Evolutionary conservation across 2,888 invertebrate genomes (phyloP).

Genomic region (Nycteola revayana): DNA sequence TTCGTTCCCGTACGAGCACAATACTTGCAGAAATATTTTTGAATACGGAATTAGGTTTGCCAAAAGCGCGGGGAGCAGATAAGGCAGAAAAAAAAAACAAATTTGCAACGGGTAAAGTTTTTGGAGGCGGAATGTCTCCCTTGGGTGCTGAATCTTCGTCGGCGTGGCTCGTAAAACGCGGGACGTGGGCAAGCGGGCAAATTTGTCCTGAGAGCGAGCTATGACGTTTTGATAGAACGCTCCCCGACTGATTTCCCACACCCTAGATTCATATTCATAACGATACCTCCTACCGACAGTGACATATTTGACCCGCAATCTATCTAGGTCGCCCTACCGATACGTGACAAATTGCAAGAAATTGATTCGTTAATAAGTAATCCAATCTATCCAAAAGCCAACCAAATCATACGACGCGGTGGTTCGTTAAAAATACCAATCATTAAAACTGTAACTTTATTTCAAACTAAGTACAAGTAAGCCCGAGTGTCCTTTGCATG

Average conservation of each 20-base stretch:
- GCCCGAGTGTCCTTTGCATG: conserved; percentile 65
- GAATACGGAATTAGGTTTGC: conserved; percentile 82
- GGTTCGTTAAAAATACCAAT: conserved; percentile 34
- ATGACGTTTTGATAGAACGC: conserved; percentile 81
- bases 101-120: conserved; percentile 83
- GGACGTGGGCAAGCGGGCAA: conserved; percentile 81
- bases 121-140: conserved; percentile 81
- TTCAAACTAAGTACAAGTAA: conserved; percentile 36
- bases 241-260: conserved; percentile 73
- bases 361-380: conserved; percentile 43
- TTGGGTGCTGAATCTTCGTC: conserved; percentile 81
- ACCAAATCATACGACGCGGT: too few relatives aligned
- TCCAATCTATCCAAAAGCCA: conserved; percentile 25
- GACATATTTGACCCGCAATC: conserved; percentile 56
- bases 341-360: conserved; percentile 44
- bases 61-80: conserved; percentile 80
- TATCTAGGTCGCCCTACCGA: conserved; percentile 44
- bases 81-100: conserved; percentile 80
- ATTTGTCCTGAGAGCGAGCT: conserved; percentile 81
- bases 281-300: conserved; percentile 59
- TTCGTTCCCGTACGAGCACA: conserved; percentile 76
- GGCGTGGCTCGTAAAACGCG: conserved; percentile 79
- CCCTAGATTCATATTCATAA: conserved; percentile 80
- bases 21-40: conserved; percentile 82
- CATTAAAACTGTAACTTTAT: conserved; percentile 53